Evolutionary conservation across 2,797 vertebrate genomes (phyloP), one percentile per base, ranked within the genome.

Genomic region (Lophius americanus): DNA sequence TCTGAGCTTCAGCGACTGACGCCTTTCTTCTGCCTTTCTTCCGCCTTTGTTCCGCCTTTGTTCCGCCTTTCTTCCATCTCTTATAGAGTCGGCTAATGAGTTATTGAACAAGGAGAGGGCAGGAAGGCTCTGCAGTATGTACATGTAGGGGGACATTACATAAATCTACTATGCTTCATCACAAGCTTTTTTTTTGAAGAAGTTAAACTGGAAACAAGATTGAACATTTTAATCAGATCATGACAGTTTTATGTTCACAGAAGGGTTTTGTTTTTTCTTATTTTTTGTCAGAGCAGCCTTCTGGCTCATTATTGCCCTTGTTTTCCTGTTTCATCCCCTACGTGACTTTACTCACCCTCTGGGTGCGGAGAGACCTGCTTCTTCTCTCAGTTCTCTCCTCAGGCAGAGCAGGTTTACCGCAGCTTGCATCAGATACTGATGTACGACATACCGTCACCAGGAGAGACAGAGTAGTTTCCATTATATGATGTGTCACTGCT

Each of bases 31-130:
- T 8, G 9, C 14, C 14, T 58, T 49, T 68, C 38, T 47, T 50
- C 51, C 3, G n/a, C n/a, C n/a, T n/a, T n/a, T n/a, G n/a, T n/a
- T n/a, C n/a, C 11, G 14, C 58, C 50, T 46, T 13, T 46, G 3
- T 46, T 23, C 23, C 41, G 9, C 14, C 14, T 58, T 49, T 68
- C 38, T 47, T 50, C 51, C 3, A 10, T 55, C 66, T 73, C 70
- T 84, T 84, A 73, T 70, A 60, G 67, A 84, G 60, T 75, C 66
- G 60, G 36, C 65, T 86, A 85, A 89, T 87, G 86, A 89, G 76
- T 75, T 86, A 64, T 81, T 88, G 72, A 64, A 64, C 58, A 49
- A 75, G 57, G 54, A 57, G 32, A 75, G 73, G 78, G 58, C 64
- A 66, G 64, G 50, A 14, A 13, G 54, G 46, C 5, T 10, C 57